Percentiles rank a stretch among this genome's conserved stretches.
Evolutionary conservation across 1,140 invertebrate genomes (phyloP).

Genomic region (Manduca sexta): DNA sequence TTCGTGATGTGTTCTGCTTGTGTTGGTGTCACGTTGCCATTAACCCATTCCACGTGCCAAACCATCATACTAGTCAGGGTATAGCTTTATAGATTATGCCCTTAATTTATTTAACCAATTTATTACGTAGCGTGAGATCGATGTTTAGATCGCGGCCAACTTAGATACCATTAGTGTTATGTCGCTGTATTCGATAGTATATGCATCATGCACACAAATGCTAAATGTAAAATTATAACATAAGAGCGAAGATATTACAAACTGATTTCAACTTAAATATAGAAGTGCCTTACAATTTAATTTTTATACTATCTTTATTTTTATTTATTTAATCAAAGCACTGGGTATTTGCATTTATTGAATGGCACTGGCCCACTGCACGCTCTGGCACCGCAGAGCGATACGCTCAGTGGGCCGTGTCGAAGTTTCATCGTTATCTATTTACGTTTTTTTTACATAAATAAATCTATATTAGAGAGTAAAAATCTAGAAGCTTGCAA

Average conservation of each 20-base stretch:
- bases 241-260: conserved; percentile 38
- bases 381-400: conserved; percentile 38
- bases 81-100: conserved; percentile 34
- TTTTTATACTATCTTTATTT: conserved; percentile 57
- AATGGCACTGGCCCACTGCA: conserved; percentile 14
- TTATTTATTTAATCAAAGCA: conserved; percentile 37
- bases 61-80: conserved; percentile 52
- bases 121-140: conserved; percentile 14
- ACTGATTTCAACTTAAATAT: conserved; percentile 61
- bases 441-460: conserved; percentile 2
- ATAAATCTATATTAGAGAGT: neutral
- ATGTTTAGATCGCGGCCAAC: conserved; percentile 14
- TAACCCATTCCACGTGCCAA: conserved; percentile 57
- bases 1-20: conserved; percentile 22
- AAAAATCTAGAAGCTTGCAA: conserved; percentile 1
- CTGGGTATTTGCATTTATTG: conserved; percentile 67
- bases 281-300: conserved; percentile 72
- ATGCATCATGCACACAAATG: conserved; percentile 30
- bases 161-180: conserved; percentile 19
- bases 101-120: conserved; percentile 26
- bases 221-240: conserved; percentile 33
- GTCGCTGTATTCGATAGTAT: conserved; percentile 32
- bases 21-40: conserved; percentile 29
- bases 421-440: conserved; percentile 13
- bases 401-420: conserved; percentile 22